A percentile compares a stretch with the other conserved stretches of the same genome.
phyloP scores from a whole-genome alignment of 1,140 invertebrate genomes.

The Sipha flava region DNA sequence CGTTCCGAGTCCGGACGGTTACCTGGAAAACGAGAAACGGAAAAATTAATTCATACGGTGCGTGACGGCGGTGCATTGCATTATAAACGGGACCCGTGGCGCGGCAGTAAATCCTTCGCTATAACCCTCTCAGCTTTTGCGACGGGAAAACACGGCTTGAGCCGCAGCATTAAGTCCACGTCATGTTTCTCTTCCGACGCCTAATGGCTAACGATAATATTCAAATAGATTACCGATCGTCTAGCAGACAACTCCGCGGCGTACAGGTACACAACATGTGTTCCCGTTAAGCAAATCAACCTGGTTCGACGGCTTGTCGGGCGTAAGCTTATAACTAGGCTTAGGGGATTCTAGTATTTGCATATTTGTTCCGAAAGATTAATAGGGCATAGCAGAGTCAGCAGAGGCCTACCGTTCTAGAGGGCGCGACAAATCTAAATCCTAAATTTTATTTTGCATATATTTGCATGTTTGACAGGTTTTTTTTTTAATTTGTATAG shows the following conservation, averaged over 20 bases:
- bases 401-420: too few species aligned
- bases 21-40: not conserved
- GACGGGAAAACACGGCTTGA: not conserved
- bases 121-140: not conserved
- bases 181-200: not conserved
- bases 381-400: too few species aligned
- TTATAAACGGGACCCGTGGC: not conserved
- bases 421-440: too few species aligned
- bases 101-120: not conserved
- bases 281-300: not conserved
- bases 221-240: not conserved
- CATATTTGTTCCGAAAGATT: too few species aligned
- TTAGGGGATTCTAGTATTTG: too few species aligned
- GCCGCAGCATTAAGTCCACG: not conserved
- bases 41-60: not conserved
- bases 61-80: too few species aligned
- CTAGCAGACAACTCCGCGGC: not conserved
- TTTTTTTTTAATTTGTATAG: too few species aligned
- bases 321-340: not conserved
- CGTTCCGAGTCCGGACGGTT: not conserved
- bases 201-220: not conserved
- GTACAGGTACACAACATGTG: not conserved
- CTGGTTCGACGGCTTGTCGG: not conserved
- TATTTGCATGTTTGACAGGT: too few species aligned
- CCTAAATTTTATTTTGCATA: too few species aligned